These are phyloP conservation scores for Coendou prehensilis DNA, from an alignment of 2,797 vertebrate species.

Conservation along the genomic window DNA sequence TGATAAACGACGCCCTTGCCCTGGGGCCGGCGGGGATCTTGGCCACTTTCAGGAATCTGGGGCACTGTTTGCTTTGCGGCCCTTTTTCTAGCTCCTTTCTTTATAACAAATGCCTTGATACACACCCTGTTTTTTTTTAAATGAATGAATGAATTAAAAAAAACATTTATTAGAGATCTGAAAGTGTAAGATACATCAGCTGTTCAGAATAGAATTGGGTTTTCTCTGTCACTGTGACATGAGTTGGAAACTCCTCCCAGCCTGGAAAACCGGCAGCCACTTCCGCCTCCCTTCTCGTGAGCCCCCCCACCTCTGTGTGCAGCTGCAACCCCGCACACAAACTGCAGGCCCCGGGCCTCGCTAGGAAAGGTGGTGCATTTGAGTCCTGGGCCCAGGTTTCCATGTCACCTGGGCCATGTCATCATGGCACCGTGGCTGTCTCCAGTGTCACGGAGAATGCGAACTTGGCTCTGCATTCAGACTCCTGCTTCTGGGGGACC, in stretches of 20 bases:
- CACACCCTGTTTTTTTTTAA: conserved; percentile 56
- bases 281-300: no score
- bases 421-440: neutral
- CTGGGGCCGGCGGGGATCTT: neutral
- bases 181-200: neutral
- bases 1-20: neutral
- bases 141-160: conserved; percentile 20
- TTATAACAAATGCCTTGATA: conserved; percentile 55
- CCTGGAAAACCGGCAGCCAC: neutral
- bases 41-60: conserved; percentile 21
- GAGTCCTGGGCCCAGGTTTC: neutral
- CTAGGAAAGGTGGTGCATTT: neutral
- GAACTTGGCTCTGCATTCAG: neutral
- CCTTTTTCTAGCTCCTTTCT: neutral
- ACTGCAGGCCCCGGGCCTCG: neutral
- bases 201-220: neutral
- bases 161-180: conserved; percentile 52
- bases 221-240: conserved; percentile 21
- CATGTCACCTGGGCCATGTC: neutral
- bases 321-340: neutral
- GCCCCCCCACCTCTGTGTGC: neutral
- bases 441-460: neutral
- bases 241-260: neutral
- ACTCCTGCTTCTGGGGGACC: neutral
- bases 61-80: neutral